Percentiles rank a stretch among this genome's conserved stretches.
These are phyloP conservation scores for Leptinotarsa texana DNA, from an alignment of 1,140 invertebrate genomes.

Conservation along the genomic window DNA sequence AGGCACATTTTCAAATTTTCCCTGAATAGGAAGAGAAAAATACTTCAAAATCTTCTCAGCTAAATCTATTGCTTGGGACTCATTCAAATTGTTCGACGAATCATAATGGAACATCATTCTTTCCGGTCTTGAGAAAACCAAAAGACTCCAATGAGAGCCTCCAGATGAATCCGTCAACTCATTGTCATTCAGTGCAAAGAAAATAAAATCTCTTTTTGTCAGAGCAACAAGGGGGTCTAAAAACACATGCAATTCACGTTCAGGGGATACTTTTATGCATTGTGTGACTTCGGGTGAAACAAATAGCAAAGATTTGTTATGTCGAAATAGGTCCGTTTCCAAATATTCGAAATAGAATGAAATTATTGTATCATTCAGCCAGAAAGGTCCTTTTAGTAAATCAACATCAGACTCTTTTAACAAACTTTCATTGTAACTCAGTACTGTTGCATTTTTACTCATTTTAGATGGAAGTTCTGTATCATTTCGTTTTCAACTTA, in stretches of 20 bases:
- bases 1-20: conserved; percentile 59
- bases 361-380: conserved; percentile 88
- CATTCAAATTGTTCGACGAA: conserved; percentile 68
- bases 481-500: not conserved
- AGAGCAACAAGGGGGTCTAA: conserved; percentile 71
- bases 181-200: conserved; percentile 89
- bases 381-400: conserved; percentile 74
- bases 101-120: conserved; percentile 79
- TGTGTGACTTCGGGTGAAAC: conserved; percentile 88
- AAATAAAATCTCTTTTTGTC: conserved; percentile 71
- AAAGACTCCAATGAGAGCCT: conserved; percentile 86
- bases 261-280: conserved; percentile 73
- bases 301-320: conserved; percentile 69
- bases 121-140: conserved; percentile 68
- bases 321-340: conserved; percentile 65
- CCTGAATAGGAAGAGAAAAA: conserved; percentile 57
- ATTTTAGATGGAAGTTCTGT: not conserved
- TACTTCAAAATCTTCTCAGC: conserved; percentile 63
- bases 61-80: conserved; percentile 61
- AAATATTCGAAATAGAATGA: conserved; percentile 92
- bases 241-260: conserved; percentile 68
- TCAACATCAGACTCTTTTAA: conserved; percentile 77
- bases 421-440: conserved; percentile 64
- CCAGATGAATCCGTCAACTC: conserved; percentile 69
- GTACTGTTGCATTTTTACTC: conserved; percentile 20